Evolutionary conservation across 2,113 vertebrate species (phyloP).

Genomic region (Coptodon rendalli): DNA sequence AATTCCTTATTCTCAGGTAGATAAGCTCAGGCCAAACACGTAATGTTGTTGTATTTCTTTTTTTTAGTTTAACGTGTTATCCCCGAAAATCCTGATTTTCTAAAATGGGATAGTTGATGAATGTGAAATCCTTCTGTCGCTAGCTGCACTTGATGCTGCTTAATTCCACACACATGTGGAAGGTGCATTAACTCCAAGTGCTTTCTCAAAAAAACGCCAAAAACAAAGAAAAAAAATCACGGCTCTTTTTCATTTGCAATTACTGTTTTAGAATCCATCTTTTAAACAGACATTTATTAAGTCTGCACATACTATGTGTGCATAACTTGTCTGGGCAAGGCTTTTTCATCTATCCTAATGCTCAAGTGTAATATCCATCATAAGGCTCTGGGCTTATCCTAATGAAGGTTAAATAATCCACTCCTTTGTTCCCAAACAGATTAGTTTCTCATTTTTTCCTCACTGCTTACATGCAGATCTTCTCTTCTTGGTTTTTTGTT

Average conservation of each 20-base stretch:
- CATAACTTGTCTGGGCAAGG: neutral
- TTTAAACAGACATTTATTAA: conserved; percentile 13
- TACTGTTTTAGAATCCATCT: neutral
- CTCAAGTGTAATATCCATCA: conserved; percentile 39
- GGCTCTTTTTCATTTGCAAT: neutral
- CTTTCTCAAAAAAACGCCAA: neutral
- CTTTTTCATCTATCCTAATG: conserved; percentile 28
- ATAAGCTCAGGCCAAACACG: neutral
- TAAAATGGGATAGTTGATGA: neutral
- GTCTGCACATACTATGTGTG: conserved; percentile 19
- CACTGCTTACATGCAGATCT: neutral
- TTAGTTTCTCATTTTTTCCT: neutral
- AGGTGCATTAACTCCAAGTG: conserved; percentile 10
- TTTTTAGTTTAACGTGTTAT: neutral
- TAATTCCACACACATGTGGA: conserved; percentile 26
- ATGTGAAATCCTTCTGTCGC: neutral
- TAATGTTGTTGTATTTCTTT: neutral
- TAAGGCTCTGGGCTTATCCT: conserved; percentile 32
- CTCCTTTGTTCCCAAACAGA: conserved; percentile 41
- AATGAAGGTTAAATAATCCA: conserved; percentile 49
- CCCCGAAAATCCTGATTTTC: neutral
- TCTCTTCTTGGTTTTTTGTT: neutral
- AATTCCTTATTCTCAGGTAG: conserved; percentile 17
- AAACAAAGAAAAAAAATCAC: neutral
- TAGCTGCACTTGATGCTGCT: neutral